These are phyloP conservation scores for Chloroceryle inda DNA, from an alignment of 2,797 vertebrate species.

Conservation along the genomic window DNA sequence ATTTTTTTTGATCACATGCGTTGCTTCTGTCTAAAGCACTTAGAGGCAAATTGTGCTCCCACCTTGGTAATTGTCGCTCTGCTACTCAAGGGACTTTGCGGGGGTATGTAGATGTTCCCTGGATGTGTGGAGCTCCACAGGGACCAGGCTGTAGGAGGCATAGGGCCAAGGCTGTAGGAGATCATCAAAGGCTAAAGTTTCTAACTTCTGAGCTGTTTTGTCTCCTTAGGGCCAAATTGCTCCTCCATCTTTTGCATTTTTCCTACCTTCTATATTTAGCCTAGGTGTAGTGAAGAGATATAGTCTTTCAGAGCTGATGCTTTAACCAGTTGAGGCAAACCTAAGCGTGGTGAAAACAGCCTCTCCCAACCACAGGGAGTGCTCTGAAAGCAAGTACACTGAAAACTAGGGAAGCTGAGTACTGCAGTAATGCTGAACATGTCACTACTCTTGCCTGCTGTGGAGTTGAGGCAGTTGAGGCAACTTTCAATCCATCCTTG, in stretches of 20 bases:
- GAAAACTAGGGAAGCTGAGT: neutral
- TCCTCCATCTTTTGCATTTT: neutral
- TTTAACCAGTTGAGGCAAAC: neutral
- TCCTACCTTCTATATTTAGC: neutral
- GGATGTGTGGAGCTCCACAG: neutral
- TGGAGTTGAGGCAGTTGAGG: neutral
- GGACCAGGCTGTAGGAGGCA: neutral
- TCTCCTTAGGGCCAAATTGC: neutral
- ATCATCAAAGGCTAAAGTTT: neutral
- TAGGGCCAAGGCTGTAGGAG: neutral
- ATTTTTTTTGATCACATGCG: neutral
- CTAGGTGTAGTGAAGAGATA: neutral
- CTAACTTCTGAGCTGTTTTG: neutral
- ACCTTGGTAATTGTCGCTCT: neutral
- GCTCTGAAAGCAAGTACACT: neutral
- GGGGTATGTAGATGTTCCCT: neutral
- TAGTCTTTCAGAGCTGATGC: neutral
- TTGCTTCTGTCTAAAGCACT: conserved; percentile 26
- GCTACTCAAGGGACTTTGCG: accelerated
- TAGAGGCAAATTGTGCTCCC: conserved; percentile 17
- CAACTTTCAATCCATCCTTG: neutral
- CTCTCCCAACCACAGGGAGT: neutral
- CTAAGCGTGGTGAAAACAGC: neutral
- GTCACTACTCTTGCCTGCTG: neutral
- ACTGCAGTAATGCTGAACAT: neutral